A percentile compares a stretch with the other conserved stretches of the same genome.
Conservation (phyloP, 2,888 invertebrate genomes). For the Pimpla rufipes region DNA sequence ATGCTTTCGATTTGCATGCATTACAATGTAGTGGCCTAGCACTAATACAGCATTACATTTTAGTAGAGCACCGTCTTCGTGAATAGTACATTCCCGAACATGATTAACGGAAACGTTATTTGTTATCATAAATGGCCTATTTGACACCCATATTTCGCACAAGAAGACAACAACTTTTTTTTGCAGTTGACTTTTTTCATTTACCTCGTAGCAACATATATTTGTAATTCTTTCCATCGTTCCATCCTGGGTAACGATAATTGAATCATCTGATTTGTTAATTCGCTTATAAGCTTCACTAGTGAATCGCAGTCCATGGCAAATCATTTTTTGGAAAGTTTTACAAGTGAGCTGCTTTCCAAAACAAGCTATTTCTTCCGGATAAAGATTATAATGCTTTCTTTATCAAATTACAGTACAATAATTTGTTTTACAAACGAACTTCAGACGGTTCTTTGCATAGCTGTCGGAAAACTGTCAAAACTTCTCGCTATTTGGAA, state of each 20-base stretch:
- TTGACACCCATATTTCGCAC: constrained; percentile 5
- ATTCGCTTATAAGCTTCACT: constrained; percentile 16
- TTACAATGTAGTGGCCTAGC: constrained; percentile 5
- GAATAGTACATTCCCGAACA: constrained; percentile 9
- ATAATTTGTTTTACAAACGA: constrained; percentile 24
- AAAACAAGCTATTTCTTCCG: constrained; percentile 3
- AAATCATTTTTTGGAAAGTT: constrained; percentile 23
- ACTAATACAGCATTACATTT: constrained; percentile 11
- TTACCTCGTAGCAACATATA: constrained; percentile 5
- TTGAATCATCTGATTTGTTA: constrained; percentile 12
- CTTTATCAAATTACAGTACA: constrained; percentile 18
- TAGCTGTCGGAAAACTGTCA: neutral
- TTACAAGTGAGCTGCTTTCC: constrained; percentile 16
- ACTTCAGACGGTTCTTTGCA: constrained; percentile 29
- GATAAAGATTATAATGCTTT: constrained; percentile 14
- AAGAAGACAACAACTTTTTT: constrained; percentile 16
- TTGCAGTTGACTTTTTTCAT: neutral
- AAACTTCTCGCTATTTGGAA: constrained; percentile 8
- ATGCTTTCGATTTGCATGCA: constrained; percentile 5
- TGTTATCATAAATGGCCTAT: constrained; percentile 13
- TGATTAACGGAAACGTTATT: constrained; percentile 22
- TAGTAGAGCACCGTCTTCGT: neutral
- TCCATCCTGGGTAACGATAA: constrained; percentile 8
- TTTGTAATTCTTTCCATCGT: constrained; percentile 13
- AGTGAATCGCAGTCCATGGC: constrained; percentile 32